Evolutionary conservation across 2,113 vertebrate species (phyloP).

Genomic region (Semnornis frantzii): DNA sequence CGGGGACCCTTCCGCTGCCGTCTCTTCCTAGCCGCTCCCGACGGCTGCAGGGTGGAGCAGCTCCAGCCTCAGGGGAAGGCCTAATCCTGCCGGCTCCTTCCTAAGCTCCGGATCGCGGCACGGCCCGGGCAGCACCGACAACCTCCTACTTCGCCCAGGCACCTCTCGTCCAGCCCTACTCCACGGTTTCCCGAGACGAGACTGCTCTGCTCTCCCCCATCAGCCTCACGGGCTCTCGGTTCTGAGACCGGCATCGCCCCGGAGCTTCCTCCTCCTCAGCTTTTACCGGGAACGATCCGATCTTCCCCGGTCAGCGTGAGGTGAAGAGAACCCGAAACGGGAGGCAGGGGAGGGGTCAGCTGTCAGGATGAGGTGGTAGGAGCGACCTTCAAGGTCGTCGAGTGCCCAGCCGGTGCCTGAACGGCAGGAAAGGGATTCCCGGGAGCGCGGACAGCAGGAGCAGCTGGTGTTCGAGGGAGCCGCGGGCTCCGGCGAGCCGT

Average conservation of each 20-base stretch:
- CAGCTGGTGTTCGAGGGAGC: background rate
- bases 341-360: background rate
- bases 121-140: background rate
- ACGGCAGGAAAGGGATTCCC: background rate
- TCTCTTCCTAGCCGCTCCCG: background rate
- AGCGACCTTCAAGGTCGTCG: accelerated
- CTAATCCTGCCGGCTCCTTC: background rate
- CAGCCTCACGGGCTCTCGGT: background rate
- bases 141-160: background rate
- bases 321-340: too few relatives aligned
- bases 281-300: background rate
- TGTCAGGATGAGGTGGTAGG: background rate
- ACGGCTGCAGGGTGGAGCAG: background rate
- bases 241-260: background rate
- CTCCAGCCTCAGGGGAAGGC: background rate
- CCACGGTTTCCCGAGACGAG: background rate
- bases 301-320: background rate
- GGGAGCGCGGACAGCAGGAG: background rate
- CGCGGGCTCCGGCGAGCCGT: background rate
- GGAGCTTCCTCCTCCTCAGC: background rate
- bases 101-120: background rate
- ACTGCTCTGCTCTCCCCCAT: background rate
- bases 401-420: background rate
- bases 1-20: background rate
- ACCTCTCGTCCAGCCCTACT: too few relatives aligned